These are phyloP conservation scores for Sylvilagus floridanus DNA, from an alignment of 2,797 vertebrate species.

Conservation along the genomic window DNA sequence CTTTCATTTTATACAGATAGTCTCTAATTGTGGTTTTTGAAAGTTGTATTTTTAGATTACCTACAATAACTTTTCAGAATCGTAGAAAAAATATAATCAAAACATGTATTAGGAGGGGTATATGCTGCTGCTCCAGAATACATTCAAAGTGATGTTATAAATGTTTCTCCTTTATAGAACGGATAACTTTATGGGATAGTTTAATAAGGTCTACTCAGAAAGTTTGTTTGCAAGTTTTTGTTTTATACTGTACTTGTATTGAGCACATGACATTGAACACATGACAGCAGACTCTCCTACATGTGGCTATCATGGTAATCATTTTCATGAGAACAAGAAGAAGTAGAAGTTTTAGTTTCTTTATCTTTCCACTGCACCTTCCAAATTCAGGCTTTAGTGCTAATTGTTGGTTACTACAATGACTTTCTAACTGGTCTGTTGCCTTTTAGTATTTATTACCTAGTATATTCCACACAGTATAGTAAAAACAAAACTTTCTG, in stretches of 20 bases:
- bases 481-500: not conserved
- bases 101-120: not conserved
- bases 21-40: not conserved
- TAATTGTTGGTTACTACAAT: not conserved
- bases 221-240: not conserved
- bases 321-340: conserved; percentile 32
- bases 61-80: not conserved
- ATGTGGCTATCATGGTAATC: not conserved
- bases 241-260: not conserved
- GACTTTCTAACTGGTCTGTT: conserved; percentile 22
- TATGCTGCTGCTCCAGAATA: not conserved
- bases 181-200: not conserved
- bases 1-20: not conserved
- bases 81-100: not conserved
- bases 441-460: conserved; percentile 1
- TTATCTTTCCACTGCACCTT: not conserved
- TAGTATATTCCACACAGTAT: not conserved
- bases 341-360: not conserved
- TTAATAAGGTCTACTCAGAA: conserved; percentile 1
- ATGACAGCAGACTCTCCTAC: not conserved
- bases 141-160: not conserved
- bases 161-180: not conserved
- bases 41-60: conserved; percentile 6
- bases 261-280: not conserved
- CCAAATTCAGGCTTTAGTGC: not conserved